A percentile compares a stretch with the other conserved stretches of the same genome.
Conservation (phyloP, 2,113 vertebrate species). For the Brachionichthys hirsutus region DNA sequence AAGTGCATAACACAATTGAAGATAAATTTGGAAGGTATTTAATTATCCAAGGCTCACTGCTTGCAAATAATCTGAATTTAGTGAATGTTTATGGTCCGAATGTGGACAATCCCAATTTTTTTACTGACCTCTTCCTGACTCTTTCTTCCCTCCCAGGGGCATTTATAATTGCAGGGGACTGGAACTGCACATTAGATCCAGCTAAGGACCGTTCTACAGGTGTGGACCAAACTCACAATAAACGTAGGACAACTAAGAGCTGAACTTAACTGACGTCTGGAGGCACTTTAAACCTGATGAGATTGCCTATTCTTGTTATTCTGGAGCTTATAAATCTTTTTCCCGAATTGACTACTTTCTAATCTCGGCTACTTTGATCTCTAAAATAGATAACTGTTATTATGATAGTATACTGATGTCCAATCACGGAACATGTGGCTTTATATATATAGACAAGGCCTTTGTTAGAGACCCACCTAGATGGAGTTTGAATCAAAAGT, state of each 20-base stretch:
- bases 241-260: not conserved
- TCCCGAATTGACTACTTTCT: conserved; percentile 10
- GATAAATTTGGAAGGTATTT: conserved; percentile 2
- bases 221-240: not conserved
- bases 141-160: not conserved
- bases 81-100: conserved; percentile 3
- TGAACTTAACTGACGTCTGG: not conserved
- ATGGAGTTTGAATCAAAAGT: not conserved
- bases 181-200: not conserved
- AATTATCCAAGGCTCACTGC: not conserved
- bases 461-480: not conserved
- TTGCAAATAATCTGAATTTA: not conserved
- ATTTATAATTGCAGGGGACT: not conserved
- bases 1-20: not conserved
- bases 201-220: not conserved
- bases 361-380: not conserved
- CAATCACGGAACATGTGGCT: not conserved
- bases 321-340: not conserved
- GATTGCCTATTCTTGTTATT: not conserved
- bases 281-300: too few relatives aligned
- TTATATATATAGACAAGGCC: not conserved
- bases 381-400: not conserved
- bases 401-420: conserved; percentile 13
- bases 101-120: not conserved
- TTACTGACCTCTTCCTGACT: not conserved